Conservation (phyloP, 2,888 invertebrate genomes). For the Dendrolimus pini region DNA sequence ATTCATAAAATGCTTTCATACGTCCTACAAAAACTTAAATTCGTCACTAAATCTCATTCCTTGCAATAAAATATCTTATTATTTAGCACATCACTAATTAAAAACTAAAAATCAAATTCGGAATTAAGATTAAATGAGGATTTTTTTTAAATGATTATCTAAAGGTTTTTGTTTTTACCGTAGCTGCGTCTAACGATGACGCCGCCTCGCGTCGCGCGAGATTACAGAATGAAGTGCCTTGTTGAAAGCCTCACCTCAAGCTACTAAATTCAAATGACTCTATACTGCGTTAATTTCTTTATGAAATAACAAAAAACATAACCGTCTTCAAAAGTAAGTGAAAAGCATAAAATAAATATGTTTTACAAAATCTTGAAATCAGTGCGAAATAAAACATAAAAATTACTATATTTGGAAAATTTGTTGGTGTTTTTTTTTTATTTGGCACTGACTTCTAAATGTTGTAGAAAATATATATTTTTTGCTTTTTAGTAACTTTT, state of each 20-base stretch:
- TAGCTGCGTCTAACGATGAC: slow-evolving; percentile 54
- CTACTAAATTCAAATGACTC: slow-evolving; percentile 41
- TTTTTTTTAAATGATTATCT: slow-evolving; percentile 23
- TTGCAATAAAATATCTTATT: too few species aligned
- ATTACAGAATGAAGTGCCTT: slow-evolving; percentile 36
- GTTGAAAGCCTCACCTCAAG: slow-evolving; percentile 42
- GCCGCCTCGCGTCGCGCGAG: slow-evolving; percentile 55
- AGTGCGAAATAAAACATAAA: too few species aligned
- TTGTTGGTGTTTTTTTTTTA: too few species aligned
- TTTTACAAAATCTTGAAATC: too few species aligned
- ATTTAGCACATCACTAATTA: neutral
- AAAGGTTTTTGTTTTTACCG: slow-evolving; percentile 29
- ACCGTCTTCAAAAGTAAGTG: too few species aligned
- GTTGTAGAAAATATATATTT: too few species aligned
- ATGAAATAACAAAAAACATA: slow-evolving; percentile 14
- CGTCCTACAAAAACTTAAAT: neutral
- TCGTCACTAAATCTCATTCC: neutral
- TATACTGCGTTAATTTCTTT: slow-evolving; percentile 30
- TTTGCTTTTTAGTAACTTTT: too few species aligned
- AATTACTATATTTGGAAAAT: too few species aligned
- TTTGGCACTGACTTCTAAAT: too few species aligned
- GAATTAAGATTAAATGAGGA: neutral
- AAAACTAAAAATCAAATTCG: neutral
- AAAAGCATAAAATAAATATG: too few species aligned
- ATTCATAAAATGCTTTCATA: neutral